Conservation (phyloP, 2,113 vertebrate genomes). For the Globicephala melas region DNA sequence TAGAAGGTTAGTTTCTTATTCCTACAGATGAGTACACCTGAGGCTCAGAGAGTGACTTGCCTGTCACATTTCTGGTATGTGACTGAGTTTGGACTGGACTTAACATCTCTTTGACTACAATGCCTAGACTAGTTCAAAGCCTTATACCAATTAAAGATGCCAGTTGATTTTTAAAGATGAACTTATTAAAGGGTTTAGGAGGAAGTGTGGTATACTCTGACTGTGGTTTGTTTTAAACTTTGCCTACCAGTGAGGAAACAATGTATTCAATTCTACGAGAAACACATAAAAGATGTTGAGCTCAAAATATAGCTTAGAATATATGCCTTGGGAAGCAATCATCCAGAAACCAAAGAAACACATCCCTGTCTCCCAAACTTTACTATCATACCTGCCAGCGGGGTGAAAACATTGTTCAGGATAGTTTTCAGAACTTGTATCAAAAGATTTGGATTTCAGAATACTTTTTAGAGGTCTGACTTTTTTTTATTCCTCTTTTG, state of each 20-base stretch:
- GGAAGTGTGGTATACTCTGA: background rate
- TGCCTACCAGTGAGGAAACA: background rate
- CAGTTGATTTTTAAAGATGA: background rate
- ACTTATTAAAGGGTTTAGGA: background rate
- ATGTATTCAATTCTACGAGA: background rate
- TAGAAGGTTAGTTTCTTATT: background rate
- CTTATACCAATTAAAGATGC: fast-evolving
- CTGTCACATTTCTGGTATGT: background rate
- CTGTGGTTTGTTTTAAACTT: background rate
- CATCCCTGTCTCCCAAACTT: background rate
- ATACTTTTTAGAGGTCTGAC: background rate
- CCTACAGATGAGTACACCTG: background rate
- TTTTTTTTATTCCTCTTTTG: background rate
- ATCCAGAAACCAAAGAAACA: background rate
- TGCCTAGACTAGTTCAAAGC: background rate
- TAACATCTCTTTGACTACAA: background rate
- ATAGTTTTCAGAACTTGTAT: background rate
- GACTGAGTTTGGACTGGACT: background rate
- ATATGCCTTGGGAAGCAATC: background rate
- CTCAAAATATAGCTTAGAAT: background rate
- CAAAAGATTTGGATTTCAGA: background rate
- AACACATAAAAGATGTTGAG: background rate
- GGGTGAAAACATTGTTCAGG: background rate
- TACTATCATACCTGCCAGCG: too few relatives aligned
- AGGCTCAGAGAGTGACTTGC: too few relatives aligned